phyloP scores from a whole-genome alignment of 2,113 vertebrate species.

The Ceuthmochares aereus region DNA sequence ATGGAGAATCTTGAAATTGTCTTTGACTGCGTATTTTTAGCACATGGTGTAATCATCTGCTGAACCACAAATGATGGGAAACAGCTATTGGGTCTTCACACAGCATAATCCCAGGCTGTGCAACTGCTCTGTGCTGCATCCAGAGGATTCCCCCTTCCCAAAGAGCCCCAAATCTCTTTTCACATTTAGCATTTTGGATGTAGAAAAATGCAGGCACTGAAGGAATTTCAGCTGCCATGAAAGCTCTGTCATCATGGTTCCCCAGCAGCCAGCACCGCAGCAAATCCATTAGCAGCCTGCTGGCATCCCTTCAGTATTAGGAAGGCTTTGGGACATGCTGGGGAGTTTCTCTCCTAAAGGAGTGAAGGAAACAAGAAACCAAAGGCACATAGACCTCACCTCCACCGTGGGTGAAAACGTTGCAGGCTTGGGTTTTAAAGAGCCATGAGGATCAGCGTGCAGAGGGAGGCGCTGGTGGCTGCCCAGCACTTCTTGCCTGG shows the following conservation, averaged over 20 bases:
- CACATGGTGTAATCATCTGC: not conserved
- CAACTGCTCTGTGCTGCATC: not conserved
- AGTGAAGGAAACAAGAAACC: not conserved
- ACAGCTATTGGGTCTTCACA: not conserved
- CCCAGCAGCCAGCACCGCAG: not conserved
- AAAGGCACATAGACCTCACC: not conserved
- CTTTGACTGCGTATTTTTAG: not conserved
- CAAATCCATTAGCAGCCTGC: conserved; percentile 53
- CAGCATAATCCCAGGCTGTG: not conserved
- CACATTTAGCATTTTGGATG: conserved; percentile 4
- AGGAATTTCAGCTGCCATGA: conserved; percentile 54
- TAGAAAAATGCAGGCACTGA: not conserved
- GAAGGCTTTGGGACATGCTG: not conserved
- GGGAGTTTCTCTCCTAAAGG: not conserved
- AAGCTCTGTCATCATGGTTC: conserved; percentile 25
- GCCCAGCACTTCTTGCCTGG: fast-evolving
- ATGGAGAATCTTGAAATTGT: not conserved
- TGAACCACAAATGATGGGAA: not conserved
- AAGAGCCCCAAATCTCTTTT: conserved; percentile 25
- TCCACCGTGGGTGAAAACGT: fast-evolving
- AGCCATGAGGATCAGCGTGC: not conserved
- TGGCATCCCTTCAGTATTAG: not conserved
- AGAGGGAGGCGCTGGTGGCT: not conserved
- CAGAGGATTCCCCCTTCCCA: not conserved
- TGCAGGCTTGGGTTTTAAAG: not conserved